Conservation (phyloP, 2,797 vertebrate species). For the Pantherophis alleghaniensis region DNA sequence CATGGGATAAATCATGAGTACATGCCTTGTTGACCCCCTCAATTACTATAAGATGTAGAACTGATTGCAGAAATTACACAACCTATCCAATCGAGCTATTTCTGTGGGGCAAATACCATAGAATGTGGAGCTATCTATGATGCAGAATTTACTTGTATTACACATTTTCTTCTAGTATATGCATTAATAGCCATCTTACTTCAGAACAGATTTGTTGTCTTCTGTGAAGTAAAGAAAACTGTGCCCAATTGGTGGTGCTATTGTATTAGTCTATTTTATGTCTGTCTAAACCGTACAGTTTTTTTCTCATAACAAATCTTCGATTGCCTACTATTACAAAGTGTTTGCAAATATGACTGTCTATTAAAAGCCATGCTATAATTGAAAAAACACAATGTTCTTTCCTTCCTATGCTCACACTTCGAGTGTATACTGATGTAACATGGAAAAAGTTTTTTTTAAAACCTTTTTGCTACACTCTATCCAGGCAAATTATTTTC, state of each 20-base stretch:
- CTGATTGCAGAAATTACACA: neutral
- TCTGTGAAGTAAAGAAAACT: constrained; percentile 14
- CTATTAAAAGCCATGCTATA: constrained; percentile 34
- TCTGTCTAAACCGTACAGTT: constrained; percentile 33
- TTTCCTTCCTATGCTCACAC: constrained; percentile 29
- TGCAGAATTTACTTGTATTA: neutral
- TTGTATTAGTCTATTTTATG: neutral
- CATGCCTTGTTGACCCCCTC: constrained; percentile 12
- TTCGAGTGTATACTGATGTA: neutral
- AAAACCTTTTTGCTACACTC: neutral
- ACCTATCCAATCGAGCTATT: neutral
- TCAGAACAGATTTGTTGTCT: constrained; percentile 5
- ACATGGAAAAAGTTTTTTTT: too few relatives aligned
- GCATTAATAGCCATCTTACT: constrained; percentile 44
- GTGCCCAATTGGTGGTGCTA: constrained; percentile 56
- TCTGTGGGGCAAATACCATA: neutral
- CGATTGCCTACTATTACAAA: constrained; percentile 43
- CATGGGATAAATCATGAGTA: neutral
- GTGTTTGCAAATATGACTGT: constrained; percentile 36
- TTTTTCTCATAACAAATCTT: neutral
- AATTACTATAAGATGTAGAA: neutral
- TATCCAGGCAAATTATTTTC: neutral
- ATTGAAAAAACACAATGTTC: constrained; percentile 57
- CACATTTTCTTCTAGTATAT: constrained; percentile 47
- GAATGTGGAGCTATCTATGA: neutral